These are phyloP conservation scores for Phalanger gymnotis DNA, from an alignment of 2,797 vertebrate genomes.

Conservation along the genomic window DNA sequence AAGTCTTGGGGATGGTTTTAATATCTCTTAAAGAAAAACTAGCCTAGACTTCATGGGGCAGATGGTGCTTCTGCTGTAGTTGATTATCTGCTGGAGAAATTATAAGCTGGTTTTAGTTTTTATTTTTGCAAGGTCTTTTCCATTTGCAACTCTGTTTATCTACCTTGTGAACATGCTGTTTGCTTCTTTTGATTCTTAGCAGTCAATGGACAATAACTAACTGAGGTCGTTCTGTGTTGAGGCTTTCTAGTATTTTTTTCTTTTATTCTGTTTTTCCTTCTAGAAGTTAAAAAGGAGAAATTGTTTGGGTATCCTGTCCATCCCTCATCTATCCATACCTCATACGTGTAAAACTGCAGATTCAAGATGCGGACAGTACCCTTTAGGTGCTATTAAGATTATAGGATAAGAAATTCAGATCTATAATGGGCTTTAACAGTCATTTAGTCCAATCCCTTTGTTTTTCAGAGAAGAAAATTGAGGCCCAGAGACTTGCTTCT, in stretches of 20 bases:
- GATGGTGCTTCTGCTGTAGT: not conserved
- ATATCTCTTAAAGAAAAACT: not conserved
- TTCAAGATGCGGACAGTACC: not conserved
- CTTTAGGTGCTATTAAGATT: not conserved
- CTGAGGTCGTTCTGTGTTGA: conserved; percentile 18
- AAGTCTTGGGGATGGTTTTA: not conserved
- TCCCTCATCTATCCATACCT: not conserved
- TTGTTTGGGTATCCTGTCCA: not conserved
- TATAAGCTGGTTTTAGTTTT: not conserved
- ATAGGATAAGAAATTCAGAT: not conserved
- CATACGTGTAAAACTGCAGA: not conserved
- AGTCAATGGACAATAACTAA: not conserved
- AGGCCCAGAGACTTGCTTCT: not conserved
- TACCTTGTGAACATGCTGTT: not conserved
- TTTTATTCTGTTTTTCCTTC: not conserved
- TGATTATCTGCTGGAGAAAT: not conserved
- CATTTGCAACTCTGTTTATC: conserved; percentile 3
- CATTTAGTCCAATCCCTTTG: not conserved
- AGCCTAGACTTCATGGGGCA: not conserved
- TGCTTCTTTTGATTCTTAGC: conserved; percentile 6
- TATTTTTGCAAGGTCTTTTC: conserved; percentile 4
- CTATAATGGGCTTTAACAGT: too few relatives aligned
- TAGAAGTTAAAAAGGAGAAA: conserved; percentile 9
- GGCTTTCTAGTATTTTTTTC: conserved; percentile 20
- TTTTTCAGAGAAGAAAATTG: not conserved